A percentile compares a stretch with the other conserved stretches of the same genome.
phyloP scores from a whole-genome alignment of 2,113 vertebrate species.

The Pithys albifrons region DNA sequence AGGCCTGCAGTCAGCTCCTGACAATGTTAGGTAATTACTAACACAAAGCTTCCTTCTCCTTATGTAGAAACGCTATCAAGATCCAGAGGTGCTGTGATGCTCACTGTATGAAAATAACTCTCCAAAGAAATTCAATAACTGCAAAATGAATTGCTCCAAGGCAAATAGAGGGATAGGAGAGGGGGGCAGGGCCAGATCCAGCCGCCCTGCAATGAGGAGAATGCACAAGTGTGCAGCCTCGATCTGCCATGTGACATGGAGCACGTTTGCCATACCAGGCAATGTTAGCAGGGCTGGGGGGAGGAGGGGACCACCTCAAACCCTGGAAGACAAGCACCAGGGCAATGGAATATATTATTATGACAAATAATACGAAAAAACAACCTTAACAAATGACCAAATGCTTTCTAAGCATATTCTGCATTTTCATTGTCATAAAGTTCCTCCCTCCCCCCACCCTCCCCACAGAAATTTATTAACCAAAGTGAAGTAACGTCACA shows the following conservation, averaged over 20 bases:
- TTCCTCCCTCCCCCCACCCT: too few relatives aligned
- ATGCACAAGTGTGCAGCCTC: conserved; percentile 26
- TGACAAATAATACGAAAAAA: not conserved
- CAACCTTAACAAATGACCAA: not conserved
- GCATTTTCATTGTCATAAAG: not conserved
- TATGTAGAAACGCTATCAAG: conserved; percentile 75
- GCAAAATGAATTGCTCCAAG: conserved; percentile 76
- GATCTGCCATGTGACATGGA: conserved; percentile 5
- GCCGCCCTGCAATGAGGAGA: conserved; percentile 24
- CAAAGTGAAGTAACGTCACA: conserved; percentile 23
- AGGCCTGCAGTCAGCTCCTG: conserved; percentile 83
- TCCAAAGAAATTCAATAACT: conserved; percentile 76
- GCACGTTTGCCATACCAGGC: conserved; percentile 17
- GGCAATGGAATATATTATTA: not conserved
- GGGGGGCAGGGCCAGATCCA: conserved; percentile 53
- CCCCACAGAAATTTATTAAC: not conserved
- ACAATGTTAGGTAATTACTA: conserved; percentile 85
- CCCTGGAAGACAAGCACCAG: not conserved
- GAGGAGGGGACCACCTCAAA: not conserved
- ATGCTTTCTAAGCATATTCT: not conserved
- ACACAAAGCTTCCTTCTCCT: conserved; percentile 82
- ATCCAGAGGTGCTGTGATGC: conserved; percentile 76
- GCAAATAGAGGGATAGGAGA: conserved; percentile 53
- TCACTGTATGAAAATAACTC: conserved; percentile 75
- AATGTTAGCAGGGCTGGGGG: not conserved